phyloP scores from a whole-genome alignment of 2,888 invertebrate species.

The Erynnis tages region DNA sequence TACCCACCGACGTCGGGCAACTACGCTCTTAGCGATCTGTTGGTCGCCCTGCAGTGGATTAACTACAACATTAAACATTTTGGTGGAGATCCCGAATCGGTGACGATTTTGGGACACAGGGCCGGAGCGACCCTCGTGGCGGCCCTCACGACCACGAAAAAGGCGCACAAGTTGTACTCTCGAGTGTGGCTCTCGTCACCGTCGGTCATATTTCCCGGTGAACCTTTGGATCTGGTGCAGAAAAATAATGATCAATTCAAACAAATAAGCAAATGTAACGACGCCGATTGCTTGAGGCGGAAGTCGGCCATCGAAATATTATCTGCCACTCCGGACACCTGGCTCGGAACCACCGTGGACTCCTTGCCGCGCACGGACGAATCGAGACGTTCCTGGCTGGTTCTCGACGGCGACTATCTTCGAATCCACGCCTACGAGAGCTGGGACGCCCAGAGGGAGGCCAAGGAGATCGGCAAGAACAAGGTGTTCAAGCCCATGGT shows the following conservation, averaged over 20 bases:
- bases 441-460: slow-evolving; percentile 78
- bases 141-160: slow-evolving; percentile 83
- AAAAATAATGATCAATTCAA: slow-evolving; percentile 83
- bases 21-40: slow-evolving; percentile 91
- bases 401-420: slow-evolving; percentile 86
- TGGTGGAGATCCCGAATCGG: slow-evolving; percentile 89
- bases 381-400: slow-evolving; percentile 87
- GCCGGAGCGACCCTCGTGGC: slow-evolving; percentile 93
- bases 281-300: slow-evolving; percentile 81
- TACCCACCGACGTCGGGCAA: slow-evolving; percentile 91
- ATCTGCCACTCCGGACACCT: slow-evolving; percentile 86
- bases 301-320: slow-evolving; percentile 82
- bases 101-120: slow-evolving; percentile 92
- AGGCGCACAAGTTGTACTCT: slow-evolving; percentile 85
- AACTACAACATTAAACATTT: slow-evolving; percentile 91
- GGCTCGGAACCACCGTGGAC: slow-evolving; percentile 83
- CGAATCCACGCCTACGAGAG: slow-evolving; percentile 84
- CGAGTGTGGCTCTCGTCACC: slow-evolving; percentile 91
- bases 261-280: slow-evolving; percentile 75
- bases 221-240: slow-evolving; percentile 82
- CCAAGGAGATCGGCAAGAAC: slow-evolving; percentile 64
- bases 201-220: slow-evolving; percentile 87
- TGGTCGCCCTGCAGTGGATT: slow-evolving; percentile 90
- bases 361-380: slow-evolving; percentile 84
- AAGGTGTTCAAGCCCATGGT: slow-evolving; percentile 80